Base-by-base conservation (phyloP, 2,888 invertebrate genomes). In the Morinoia aosen region DNA sequence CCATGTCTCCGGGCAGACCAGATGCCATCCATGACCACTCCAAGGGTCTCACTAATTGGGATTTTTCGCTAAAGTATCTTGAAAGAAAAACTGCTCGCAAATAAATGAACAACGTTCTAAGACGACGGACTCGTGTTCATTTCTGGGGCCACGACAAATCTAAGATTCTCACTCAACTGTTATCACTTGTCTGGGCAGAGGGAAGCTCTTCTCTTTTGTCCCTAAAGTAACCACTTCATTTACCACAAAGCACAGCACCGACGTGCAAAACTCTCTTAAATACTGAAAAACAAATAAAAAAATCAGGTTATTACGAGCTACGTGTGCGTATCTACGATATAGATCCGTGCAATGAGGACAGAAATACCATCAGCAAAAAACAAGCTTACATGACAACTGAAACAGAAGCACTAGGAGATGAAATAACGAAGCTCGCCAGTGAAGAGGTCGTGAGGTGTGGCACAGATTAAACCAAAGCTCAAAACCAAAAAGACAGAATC, bases 11-110 rank as follows among this genome's bases (percentile, higher is more conserved):
- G 57, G 1, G 93, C 93, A 39, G 93, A 93, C 93, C 93, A 93
- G 57, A 93, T 93, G 33, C 93, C 93, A 93, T 93, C 93, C 93
- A 93, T 93, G 93, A 33, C 93, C 57, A 57, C 57, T 57, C 33
- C 58, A 48, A 11, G 90, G 39, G 90, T 39, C 90, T 90, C 16
- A 90, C 25, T 12, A 76, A 33, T 33, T 76, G 76, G 8, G 8
- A 33, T 76, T 8, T 19, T 76, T 76, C 76, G 25, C 76, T 76
- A 16, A 0, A 76, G 19, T 33, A 76, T 33, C 16, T 33, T 33
- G 33, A 90, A 90, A 39, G 33, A 90, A 90, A 39, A 88, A 12
- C 14, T 90, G 1, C 39, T 39, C 39, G 40, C 90, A 40, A 39
- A 90, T 90, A 12, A 90, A 40, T 48, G 19, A 39, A 40, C 16